Base-by-base conservation (phyloP, 2,797 vertebrate species). In the Amblyraja radiata region DNA sequence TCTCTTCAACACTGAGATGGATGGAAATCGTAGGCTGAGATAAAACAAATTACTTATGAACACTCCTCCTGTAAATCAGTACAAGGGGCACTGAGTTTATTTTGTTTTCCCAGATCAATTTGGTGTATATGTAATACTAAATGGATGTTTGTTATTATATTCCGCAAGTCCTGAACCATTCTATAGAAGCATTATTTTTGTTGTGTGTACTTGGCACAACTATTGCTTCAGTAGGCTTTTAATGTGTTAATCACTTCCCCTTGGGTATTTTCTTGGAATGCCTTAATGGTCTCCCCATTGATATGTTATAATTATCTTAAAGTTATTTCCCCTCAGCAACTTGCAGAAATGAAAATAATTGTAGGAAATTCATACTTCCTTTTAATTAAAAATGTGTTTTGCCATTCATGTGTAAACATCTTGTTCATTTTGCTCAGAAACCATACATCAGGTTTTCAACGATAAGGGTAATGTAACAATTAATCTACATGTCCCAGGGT, bases 361-460 rank as follows among this genome's bases (percentile, higher is more conserved):
- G 65, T 61, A 28, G 93, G 77, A 83, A 91, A 91, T 74, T 39
- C 46, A 54, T 91, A 91, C 39, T 91, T 91, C 90, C 84, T 65
- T 88, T 74, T 28, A 39, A 74, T 95, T 93, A 94, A 81, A 54
- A 93, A 83, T 93, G 86, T 93, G 94, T 93, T 74, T 96, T 97
- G 96, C 97, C 94, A 94, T 83, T 94, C 94, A 0, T 96, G 97
- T 61, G 63, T 63, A 39, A 54, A 63, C 28, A 58, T 93, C 61
- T 61, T 71, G 71, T 76, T 90, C 25, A 61, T 90, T 61, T 25
- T 93, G 36, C 65, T 65, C 6, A 5, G 39, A 25, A 93, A 73
- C 25, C 68, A 21, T 54, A 84, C n/a, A 73, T 5, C 36, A 88
- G 80, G 16, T 73, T 76, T 73, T 32, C 54, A 71, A 93, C n/a